Base-by-base conservation (phyloP, 2,888 invertebrate genomes). In the Trichogramma evanescens region DNA sequence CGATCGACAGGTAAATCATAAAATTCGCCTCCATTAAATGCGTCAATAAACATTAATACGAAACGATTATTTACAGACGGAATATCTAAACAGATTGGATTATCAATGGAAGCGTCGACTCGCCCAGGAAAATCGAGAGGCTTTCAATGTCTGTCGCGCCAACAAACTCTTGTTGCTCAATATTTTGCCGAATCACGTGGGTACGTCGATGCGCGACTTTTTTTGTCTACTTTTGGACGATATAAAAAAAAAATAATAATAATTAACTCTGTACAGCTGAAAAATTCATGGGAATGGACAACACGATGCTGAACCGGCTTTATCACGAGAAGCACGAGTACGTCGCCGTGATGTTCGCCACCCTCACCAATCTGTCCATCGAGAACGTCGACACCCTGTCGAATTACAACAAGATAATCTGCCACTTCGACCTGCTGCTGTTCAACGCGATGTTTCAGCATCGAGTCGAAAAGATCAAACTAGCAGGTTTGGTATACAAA, bases 261-360 rank as follows among this genome's bases (percentile, higher is more conserved):
- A n/a, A n/a, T n/a, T 4, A 2, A 6, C 1, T 5, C 10, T 10
- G 5, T 59, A 13, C 74, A 91, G 92, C 91, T 51, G 87, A 90
- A 73, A 84, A 89, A 59, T 92, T 91, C 72, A 79, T 93, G 66
- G 87, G 89, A 67, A 80, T 86, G 63, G 85, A 84, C 64, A 83
- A 87, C 78, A 86, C 83, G 51, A 81, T 85, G 59, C 86, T 87
- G 58, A 79, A 79, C 58, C 91, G 92, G 66, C 81, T 94, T 4
- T 95, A 95, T 75, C 90, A 91, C 69, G 91, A 95, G 75, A 87
- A 89, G 64, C 95, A 96, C 73, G 87, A 88, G 58, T 87, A 89
- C 69, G 94, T 95, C 0, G 91, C 94, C 2, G 95, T 97, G 0
- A 95, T 97, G 94, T 97, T 97, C 78, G 97, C 97, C 0, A 91